Evolutionary conservation across 2,888 invertebrate genomes (phyloP).

Genomic region (Drosophila barbarae): DNA sequence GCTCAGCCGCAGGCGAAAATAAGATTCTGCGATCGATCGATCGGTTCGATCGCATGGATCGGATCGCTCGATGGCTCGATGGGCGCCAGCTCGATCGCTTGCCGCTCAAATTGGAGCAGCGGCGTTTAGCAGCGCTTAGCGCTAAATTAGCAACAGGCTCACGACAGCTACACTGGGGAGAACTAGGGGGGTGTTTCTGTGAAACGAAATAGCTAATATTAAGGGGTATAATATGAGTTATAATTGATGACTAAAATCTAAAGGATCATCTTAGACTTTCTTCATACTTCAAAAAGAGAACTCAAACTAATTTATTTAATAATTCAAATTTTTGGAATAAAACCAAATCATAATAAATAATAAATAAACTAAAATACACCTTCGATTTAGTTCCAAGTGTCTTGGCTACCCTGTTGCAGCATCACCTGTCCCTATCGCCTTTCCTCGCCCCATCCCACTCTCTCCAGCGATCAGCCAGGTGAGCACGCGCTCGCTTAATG

Average conservation of each 20-base stretch:
- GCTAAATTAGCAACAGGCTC: constrained; percentile 63
- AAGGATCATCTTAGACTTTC: too few relatives aligned
- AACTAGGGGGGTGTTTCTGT: background rate
- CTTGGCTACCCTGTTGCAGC: constrained; percentile 52
- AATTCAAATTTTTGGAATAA: background rate
- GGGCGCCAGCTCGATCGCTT: constrained; percentile 57
- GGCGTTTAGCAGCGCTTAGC: constrained; percentile 71
- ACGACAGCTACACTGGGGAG: constrained; percentile 22
- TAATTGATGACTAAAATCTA: background rate
- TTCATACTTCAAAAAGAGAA: too few relatives aligned
- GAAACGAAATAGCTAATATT: background rate
- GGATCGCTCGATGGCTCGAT: constrained; percentile 32
- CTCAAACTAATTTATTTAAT: background rate
- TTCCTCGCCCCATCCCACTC: background rate
- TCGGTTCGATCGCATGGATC: constrained; percentile 28
- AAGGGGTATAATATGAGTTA: background rate
- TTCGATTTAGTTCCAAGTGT: background rate
- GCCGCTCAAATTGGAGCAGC: constrained; percentile 71
- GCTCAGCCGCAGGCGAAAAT: constrained; percentile 47
- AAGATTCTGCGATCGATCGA: constrained; percentile 40
- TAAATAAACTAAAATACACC: too few relatives aligned
- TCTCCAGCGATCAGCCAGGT: constrained; percentile 20
- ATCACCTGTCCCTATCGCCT: constrained; percentile 9
- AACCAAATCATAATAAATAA: too few relatives aligned
- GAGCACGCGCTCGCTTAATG: constrained; percentile 67